These are phyloP conservation scores for Xenopus borealis DNA, from an alignment of 2,113 vertebrate species.

Conservation along the genomic window DNA sequence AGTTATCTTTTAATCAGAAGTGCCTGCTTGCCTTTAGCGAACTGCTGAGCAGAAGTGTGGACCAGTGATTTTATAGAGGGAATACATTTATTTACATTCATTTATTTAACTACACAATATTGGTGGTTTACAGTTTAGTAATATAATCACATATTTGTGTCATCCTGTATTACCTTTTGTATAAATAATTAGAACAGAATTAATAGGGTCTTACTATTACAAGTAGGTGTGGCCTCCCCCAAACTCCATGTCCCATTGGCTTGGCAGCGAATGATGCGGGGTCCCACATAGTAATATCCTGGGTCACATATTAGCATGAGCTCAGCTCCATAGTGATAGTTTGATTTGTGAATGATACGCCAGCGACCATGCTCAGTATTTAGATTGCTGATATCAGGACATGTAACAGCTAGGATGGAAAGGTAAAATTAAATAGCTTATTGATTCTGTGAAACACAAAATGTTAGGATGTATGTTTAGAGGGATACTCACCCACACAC, in stretches of 20 bases:
- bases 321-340: conserved; percentile 88
- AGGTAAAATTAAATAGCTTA: fast-evolving
- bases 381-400: conserved; percentile 83
- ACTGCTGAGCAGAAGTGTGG: no score
- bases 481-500: conserved; percentile 78
- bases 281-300: conserved; percentile 91
- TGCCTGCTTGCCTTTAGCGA: no score
- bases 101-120: no score
- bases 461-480: neutral
- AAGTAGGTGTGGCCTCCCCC: conserved; percentile 79
- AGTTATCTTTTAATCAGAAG: no score
- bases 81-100: no score
- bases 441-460: neutral
- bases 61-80: no score
- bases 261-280: conserved; percentile 87
- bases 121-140: no score
- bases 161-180: no score
- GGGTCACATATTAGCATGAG: conserved; percentile 95
- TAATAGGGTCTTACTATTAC: conserved; percentile 77
- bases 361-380: conserved; percentile 88
- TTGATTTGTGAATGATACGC: conserved; percentile 88
- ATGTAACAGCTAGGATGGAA: conserved; percentile 73
- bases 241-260: conserved; percentile 89
- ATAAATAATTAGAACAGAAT: neutral
- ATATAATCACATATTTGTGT: no score